phyloP scores from a whole-genome alignment of 2,888 invertebrate species.

The Sminthurides aquaticus region DNA sequence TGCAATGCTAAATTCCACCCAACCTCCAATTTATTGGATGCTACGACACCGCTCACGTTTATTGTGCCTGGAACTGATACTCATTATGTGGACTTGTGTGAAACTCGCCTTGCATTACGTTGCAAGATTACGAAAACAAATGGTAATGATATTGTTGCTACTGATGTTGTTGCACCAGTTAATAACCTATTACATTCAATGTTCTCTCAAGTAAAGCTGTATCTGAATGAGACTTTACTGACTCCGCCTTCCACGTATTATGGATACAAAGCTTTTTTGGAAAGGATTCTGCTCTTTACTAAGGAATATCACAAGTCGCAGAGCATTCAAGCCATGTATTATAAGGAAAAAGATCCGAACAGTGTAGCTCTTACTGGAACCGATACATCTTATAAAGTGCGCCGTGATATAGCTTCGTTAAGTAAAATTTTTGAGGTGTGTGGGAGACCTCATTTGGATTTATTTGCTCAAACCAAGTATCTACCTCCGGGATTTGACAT shows the following conservation, averaged over 20 bases:
- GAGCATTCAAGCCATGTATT: conserved; percentile 18
- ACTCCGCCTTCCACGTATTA: background rate
- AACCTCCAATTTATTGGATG: background rate
- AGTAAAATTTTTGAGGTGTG: conserved; percentile 26
- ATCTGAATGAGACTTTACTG: background rate
- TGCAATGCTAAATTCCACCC: conserved; percentile 11
- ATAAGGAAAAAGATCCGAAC: conserved; percentile 21
- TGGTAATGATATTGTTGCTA: conserved; percentile 1
- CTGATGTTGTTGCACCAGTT: conserved; percentile 19
- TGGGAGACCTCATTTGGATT: conserved; percentile 22
- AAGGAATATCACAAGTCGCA: background rate
- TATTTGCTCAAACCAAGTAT: conserved; percentile 17
- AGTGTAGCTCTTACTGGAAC: background rate
- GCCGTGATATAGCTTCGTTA: conserved; percentile 9
- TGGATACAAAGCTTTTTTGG: background rate
- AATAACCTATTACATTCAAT: conserved; percentile 23
- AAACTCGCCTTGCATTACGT: too few relatives aligned
- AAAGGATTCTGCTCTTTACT: background rate
- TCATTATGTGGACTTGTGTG: conserved; percentile 22
- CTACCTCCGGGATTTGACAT: conserved; percentile 25
- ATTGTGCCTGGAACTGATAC: conserved; percentile 21
- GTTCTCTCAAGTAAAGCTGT: conserved; percentile 20
- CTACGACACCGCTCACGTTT: conserved; percentile 20
- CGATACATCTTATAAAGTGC: conserved; percentile 4
- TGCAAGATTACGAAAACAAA: conserved; percentile 8